phyloP scores from a whole-genome alignment of 2,888 invertebrate genomes.

The Resseliella maxima region DNA sequence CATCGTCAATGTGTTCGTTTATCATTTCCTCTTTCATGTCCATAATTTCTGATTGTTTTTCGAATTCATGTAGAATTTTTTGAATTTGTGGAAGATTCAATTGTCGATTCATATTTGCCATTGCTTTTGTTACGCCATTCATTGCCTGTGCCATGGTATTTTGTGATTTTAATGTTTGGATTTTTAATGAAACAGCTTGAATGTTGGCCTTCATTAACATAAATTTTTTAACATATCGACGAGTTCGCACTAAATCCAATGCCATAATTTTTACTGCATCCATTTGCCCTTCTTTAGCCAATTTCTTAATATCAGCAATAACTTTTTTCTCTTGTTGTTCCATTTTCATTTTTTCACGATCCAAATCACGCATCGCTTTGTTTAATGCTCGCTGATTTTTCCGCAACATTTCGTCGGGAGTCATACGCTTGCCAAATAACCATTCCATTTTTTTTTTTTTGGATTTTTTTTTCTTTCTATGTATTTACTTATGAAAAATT shows the following conservation, averaged over 20 bases:
- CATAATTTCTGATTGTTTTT: conserved; percentile 99
- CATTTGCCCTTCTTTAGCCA: conserved; percentile 99
- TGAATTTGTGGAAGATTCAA: conserved; percentile 99
- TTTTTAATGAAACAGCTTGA: conserved; percentile 96
- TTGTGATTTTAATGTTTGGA: conserved; percentile 96
- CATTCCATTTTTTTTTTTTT: conserved; percentile 80
- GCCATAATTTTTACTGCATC: conserved; percentile 99
- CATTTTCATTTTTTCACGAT: conserved; percentile 93
- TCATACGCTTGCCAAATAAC: conserved; percentile 95
- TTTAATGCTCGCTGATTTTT: conserved; percentile 98
- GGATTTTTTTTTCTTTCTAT: neutral
- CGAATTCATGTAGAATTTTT: conserved; percentile 96
- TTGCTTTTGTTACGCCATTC: conserved; percentile 96
- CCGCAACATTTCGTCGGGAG: conserved; percentile 97
- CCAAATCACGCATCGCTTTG: conserved; percentile 98
- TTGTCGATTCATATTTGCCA: conserved; percentile 98
- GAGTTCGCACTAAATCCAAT: conserved; percentile 95
- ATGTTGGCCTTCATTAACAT: conserved; percentile 99
- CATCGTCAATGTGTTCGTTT: conserved; percentile 99
- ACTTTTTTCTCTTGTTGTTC: conserved; percentile 99
- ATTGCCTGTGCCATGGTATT: conserved; percentile 99
- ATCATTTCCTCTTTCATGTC: conserved; percentile 99
- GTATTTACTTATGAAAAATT: neutral
- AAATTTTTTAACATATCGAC: conserved; percentile 96
- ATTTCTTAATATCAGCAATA: conserved; percentile 97